phyloP scores from a whole-genome alignment of 1,140 invertebrate species.

The Panonychus citri region DNA sequence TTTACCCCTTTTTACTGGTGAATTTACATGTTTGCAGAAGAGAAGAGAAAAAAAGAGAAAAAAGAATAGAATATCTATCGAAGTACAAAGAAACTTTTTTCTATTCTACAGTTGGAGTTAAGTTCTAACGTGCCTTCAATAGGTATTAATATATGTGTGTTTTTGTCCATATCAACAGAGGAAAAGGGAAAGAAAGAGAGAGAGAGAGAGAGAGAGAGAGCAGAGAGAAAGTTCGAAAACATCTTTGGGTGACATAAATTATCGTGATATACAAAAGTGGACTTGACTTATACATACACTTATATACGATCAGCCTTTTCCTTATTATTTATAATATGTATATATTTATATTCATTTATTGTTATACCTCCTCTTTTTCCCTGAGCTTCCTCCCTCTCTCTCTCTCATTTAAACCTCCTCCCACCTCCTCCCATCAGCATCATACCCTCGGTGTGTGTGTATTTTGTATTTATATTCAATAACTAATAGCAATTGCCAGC shows the following conservation, averaged over 20 bases:
- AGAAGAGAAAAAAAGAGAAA: not conserved
- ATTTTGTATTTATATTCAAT: too few relatives aligned
- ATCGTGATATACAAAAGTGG: too few relatives aligned
- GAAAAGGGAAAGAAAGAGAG: not conserved
- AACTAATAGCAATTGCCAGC: too few relatives aligned
- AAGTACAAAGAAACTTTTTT: not conserved
- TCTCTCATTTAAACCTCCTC: too few relatives aligned
- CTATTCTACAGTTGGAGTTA: not conserved
- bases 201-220: constrained; percentile 1
- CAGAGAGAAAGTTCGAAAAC: not conserved
- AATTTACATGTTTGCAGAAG: too few relatives aligned
- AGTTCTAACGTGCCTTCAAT: not conserved
- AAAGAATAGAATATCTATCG: not conserved
- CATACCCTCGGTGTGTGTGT: too few relatives aligned
- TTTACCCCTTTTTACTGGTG: too few relatives aligned
- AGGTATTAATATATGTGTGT: not conserved
- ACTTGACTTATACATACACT: too few relatives aligned
- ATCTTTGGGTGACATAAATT: too few relatives aligned
- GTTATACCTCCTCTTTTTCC: not conserved
- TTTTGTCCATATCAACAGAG: not conserved
- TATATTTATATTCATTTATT: not conserved
- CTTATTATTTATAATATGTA: not conserved
- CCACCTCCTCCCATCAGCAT: too few relatives aligned
- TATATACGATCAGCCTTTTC: too few relatives aligned
- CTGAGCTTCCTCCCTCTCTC: too few relatives aligned